Base-by-base conservation (phyloP, 2,797 vertebrate species). In the Esox lucius region DNA sequence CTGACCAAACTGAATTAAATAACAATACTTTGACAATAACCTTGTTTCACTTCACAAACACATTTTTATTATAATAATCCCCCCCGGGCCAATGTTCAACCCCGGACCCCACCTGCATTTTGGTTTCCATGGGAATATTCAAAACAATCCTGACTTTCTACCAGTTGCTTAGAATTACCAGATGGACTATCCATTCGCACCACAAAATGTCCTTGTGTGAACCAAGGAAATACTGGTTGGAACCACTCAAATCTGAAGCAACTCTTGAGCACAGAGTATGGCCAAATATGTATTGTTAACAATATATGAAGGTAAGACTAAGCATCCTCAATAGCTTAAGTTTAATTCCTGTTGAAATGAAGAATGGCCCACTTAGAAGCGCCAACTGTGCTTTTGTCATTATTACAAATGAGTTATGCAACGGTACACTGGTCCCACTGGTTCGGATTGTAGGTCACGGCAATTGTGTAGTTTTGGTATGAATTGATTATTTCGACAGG, bases 311-410 rank as follows among this genome's bases (percentile, higher is more conserved):
- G 19, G 48, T 31, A 53, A 13, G 42, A 68, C 24, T 24, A 33
- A 68, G 33, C 28, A 11, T 68, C 62, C 12, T 67, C 48, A 31
- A 74, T 12, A 33, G 61, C 39, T 49, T 33, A 24, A 67, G 48
- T 11, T 68, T 65, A n/a, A 66, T 73, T 66, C 61, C 39, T 73
- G 61, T 73, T 74, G 15, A 66, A 26, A 26, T 74, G 72, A 39
- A 7, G 24, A 1, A 67, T 67, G 11, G 3, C 12, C 62, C 62
- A 31, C 61, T 73, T 49, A 46, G 59, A 61, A 24, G 59, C 11
- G 59, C 22, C 11, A 62, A 62, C 24, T 62, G 6, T 28, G 13
- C 24, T 28, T 24, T 62, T 26, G 13, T 15, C 24, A 62, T 62
- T 62, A 62, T 62, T 62, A 28, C 24, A 62, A 15, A 64, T 39